These are phyloP conservation scores for Saguinus midas DNA, from an alignment of 2,113 vertebrate species.

Conservation along the genomic window DNA sequence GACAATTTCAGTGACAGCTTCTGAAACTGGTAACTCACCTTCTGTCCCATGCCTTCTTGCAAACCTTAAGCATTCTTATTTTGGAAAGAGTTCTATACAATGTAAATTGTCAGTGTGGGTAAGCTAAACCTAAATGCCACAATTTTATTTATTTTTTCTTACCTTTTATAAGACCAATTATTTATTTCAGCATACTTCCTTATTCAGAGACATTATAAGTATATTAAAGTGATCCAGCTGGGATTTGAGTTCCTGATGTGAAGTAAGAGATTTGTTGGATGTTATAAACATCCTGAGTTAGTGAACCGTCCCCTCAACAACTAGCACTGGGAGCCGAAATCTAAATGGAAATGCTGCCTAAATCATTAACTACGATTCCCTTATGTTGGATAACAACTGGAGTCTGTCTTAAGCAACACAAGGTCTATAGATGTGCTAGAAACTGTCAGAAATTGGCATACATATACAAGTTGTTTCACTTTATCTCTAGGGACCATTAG, in stretches of 20 bases:
- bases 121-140: not conserved
- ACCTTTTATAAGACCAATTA: conserved; percentile 1
- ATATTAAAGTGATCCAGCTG: not conserved
- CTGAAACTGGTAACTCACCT: not conserved
- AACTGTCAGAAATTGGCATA: conserved; percentile 42
- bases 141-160: conserved; percentile 39
- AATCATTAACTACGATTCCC: conserved; percentile 25
- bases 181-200: conserved; percentile 25
- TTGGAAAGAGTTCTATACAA: not conserved
- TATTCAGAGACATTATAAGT: conserved; percentile 10
- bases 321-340: not conserved
- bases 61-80: conserved; percentile 10
- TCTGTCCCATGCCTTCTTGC: not conserved
- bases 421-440: conserved; percentile 28
- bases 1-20: conserved; percentile 2
- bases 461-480: conserved; percentile 38
- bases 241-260: not conserved
- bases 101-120: not conserved
- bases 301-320: conserved; percentile 2
- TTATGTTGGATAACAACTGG: conserved; percentile 32
- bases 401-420: conserved; percentile 43
- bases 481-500: conserved; percentile 18
- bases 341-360: conserved; percentile 48
- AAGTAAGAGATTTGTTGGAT: conserved; percentile 13
- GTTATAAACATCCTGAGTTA: conserved; percentile 34